These are phyloP conservation scores for Pachypsylla venusta DNA, from an alignment of 1,140 invertebrate genomes.

Conservation along the genomic window DNA sequence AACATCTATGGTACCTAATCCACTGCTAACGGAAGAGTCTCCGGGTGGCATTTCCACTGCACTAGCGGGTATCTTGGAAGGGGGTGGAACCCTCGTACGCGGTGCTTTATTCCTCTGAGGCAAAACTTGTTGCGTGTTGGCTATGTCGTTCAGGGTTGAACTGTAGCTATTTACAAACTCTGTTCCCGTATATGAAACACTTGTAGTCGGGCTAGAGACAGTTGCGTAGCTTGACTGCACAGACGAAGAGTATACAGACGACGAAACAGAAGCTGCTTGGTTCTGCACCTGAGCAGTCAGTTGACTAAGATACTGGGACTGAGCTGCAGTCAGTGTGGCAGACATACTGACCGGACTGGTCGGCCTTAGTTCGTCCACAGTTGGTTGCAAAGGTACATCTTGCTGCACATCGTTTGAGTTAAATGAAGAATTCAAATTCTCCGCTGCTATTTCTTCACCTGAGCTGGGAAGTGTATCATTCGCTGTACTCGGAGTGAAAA, in stretches of 20 bases:
- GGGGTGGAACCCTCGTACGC: conserved; percentile 70
- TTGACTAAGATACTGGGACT: conserved; percentile 52
- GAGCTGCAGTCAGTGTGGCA: conserved; percentile 43
- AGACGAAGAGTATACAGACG: conserved; percentile 8
- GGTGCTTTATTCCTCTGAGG: conserved; percentile 49
- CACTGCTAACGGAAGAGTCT: conserved; percentile 49
- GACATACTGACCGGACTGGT: conserved; percentile 28
- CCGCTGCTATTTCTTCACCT: conserved; percentile 20
- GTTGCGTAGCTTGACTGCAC: conserved; percentile 5
- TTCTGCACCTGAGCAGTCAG: conserved; percentile 44
- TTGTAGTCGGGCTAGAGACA: not conserved
- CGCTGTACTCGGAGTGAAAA: conserved; percentile 61
- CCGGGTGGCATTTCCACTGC: conserved; percentile 92
- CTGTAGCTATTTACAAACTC: conserved; percentile 3
- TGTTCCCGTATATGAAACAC: not conserved
- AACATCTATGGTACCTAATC: conserved; percentile 68
- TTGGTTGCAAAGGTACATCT: not conserved
- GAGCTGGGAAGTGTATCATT: conserved; percentile 27
- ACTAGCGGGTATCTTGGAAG: conserved; percentile 84
- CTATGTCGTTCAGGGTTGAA: not conserved
- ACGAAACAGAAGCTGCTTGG: not conserved
- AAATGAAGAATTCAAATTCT: conserved; percentile 17
- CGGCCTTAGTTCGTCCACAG: not conserved
- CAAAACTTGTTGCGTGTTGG: conserved; percentile 10
- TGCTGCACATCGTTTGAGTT: conserved; percentile 3